These are phyloP conservation scores for Timema cristinae DNA, from an alignment of 2,888 invertebrate species.

Conservation along the genomic window DNA sequence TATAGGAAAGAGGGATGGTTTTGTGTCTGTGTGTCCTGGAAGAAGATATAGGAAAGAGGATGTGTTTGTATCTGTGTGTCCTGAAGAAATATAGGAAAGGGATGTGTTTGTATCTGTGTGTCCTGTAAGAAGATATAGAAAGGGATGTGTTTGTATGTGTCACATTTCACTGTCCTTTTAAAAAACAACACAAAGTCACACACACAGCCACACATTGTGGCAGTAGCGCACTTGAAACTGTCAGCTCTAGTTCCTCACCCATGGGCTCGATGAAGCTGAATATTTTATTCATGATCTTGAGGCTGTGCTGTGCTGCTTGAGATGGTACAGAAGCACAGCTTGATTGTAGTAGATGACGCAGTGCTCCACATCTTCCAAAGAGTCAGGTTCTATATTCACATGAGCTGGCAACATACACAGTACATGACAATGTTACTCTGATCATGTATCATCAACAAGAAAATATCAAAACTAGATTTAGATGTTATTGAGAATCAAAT, in stretches of 20 bases:
- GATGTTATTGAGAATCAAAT: background rate
- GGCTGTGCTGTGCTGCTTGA: slow-evolving; percentile 69
- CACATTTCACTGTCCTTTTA: no score
- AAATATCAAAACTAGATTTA: background rate
- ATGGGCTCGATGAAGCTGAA: slow-evolving; percentile 65
- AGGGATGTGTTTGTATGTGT: no score
- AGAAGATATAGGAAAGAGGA: no score
- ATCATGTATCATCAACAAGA: background rate
- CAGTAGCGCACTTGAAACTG: no score
- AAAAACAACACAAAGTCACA: no score
- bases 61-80: no score
- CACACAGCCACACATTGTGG: no score
- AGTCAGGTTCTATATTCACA: slow-evolving; percentile 48
- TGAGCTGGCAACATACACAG: slow-evolving; percentile 38
- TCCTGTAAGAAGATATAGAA: no score
- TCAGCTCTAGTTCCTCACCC: slow-evolving; percentile 46
- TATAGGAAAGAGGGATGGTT: no score
- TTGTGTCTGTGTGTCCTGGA: no score
- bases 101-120: no score
- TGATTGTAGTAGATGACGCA: slow-evolving; percentile 72
- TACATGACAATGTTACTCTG: background rate
- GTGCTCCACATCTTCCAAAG: slow-evolving; percentile 62
- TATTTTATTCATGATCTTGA: slow-evolving; percentile 57
- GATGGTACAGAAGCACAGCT: slow-evolving; percentile 72
- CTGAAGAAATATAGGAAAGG: no score